Evolutionary conservation across 2,888 invertebrate species (phyloP), one percentile per base, ranked within the genome.

Genomic region (Drosophila aldrichi): DNA sequence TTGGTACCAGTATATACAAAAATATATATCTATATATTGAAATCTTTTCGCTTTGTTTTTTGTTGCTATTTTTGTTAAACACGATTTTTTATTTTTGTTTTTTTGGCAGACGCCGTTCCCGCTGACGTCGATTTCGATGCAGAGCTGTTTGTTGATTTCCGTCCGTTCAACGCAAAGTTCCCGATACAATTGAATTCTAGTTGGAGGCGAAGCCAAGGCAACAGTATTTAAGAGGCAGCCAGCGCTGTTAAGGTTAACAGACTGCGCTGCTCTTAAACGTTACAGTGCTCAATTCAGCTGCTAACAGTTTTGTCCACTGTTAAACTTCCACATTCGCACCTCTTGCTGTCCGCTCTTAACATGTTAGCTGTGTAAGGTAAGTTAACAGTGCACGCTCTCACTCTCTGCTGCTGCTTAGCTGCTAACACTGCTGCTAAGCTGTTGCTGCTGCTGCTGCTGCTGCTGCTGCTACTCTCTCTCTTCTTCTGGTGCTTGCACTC

Each of bases 161-260:
- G 88, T 85, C 88, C 76, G 78, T 79, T 79, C 81, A 77, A 77
- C 77, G 65, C 75, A 82, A 81, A 81, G 83, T 80, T 76, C 72
- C 76, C 77, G 79, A 76, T 73, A 82, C 80, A 76, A 88, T 78
- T 88, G 74, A 88, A 76, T 79, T 74, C 68, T 73, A 44, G 57
- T 61, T 43, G 55, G 52, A n/a, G 48, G 49, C 56, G 46, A 49
- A 59, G 49, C 32, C 52, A 64, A 36, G 41, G 34, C 41, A 59
- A 78, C 68, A 61, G 79, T 16, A 49, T 58, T 60, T 29, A 38
- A 46, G 70, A 38, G 44, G 29, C 64, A 38, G 12, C 8, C 20
- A 12, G 0, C 25, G 48, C 58, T 76, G 70, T 70, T 74, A 49
- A 40, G 18, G 22, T 62, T 77, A 77, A 74, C 77, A 77, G 75